Conservation (phyloP, 1,140 invertebrate species). For the Ceratina calcarata region DNA sequence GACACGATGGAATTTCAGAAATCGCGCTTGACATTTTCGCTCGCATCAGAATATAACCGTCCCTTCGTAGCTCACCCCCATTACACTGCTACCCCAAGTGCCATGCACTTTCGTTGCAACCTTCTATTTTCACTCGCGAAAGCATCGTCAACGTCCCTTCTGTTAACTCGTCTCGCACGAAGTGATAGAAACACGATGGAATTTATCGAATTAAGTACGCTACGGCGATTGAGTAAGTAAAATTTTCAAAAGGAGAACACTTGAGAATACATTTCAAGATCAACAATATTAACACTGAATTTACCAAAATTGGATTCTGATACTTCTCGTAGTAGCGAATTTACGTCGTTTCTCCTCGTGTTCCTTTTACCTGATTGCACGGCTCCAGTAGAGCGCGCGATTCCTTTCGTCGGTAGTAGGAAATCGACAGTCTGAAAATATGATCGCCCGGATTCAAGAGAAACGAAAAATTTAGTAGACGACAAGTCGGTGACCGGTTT, state of each 20-base stretch:
- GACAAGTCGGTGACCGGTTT: neutral
- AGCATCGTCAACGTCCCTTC: constrained; percentile 23
- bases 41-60: constrained; percentile 33
- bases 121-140: constrained; percentile 42
- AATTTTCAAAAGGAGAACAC: too few relatives aligned
- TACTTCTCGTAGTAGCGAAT: neutral
- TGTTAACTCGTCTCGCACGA: neutral
- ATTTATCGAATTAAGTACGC: constrained; percentile 12
- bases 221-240: too few relatives aligned
- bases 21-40: constrained; percentile 65
- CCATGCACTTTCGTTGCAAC: constrained; percentile 10
- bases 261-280: too few relatives aligned
- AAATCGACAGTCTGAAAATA: constrained; percentile 45
- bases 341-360: too few relatives aligned
- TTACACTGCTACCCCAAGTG: neutral
- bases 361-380: constrained; percentile 5
- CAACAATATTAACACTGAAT: too few relatives aligned
- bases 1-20: constrained; percentile 67
- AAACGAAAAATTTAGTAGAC: constrained; percentile 36
- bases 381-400: neutral
- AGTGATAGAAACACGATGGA: constrained; percentile 23
- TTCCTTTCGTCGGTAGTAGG: constrained; percentile 26
- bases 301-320: too few relatives aligned
- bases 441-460: constrained; percentile 28
- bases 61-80: constrained; percentile 6